Conservation (phyloP, 2,797 vertebrate species). For the Morus bassanus region DNA sequence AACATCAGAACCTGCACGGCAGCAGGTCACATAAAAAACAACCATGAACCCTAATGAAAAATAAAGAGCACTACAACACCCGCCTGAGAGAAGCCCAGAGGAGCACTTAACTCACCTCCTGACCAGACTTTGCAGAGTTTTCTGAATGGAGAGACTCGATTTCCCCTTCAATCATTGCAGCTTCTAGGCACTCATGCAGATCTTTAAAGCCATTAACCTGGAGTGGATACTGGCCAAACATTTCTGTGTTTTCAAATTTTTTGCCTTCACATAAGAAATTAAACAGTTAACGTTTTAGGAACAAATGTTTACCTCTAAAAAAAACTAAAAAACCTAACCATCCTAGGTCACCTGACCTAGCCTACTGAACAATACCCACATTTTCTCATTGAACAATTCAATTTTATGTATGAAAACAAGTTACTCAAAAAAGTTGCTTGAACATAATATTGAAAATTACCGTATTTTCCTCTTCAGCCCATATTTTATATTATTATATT, state of each 20-base stretch:
- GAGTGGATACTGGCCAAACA: conserved; percentile 98
- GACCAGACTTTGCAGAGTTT: conserved; percentile 93
- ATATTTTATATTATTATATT: not conserved
- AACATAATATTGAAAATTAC: not conserved
- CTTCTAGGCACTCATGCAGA: conserved; percentile 98
- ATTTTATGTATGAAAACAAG: not conserved
- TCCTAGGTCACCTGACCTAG: not conserved
- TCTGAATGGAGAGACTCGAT: conserved; percentile 98
- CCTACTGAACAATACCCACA: not conserved
- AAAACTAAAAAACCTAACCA: not conserved
- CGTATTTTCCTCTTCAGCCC: not conserved
- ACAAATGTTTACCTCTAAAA: not conserved
- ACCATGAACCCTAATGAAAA: not conserved
- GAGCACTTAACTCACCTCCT: conserved; percentile 86
- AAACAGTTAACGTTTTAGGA: not conserved
- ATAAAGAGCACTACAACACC: not conserved
- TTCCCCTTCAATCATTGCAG: conserved; percentile 98
- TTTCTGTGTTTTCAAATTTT: conserved; percentile 98
- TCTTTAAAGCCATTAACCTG: conserved; percentile 99
- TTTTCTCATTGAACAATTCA: not conserved
- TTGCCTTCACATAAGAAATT: conserved; percentile 82
- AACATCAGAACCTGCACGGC: not conserved
- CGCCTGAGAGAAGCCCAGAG: not conserved
- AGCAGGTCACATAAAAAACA: not conserved
- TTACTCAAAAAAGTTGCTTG: not conserved